Evolutionary conservation across 2,797 vertebrate species (phyloP), one percentile per base, ranked within the genome.

Genomic region (Euthynnus affinis): DNA sequence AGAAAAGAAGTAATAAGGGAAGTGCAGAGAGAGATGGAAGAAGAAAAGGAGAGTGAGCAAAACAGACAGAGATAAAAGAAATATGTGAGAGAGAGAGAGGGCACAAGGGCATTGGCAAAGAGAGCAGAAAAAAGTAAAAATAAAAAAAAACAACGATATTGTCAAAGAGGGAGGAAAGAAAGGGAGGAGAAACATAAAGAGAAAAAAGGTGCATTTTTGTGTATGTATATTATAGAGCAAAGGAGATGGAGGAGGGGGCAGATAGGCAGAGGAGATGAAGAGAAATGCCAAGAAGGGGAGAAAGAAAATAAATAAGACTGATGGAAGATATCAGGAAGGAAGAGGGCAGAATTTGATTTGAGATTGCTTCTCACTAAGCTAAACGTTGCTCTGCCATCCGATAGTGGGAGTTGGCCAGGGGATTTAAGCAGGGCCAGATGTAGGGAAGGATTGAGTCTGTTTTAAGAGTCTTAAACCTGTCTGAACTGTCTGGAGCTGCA

Each of bases 391-490:
- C 76, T 72, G 83, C 73, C 83, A 65, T 76, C 83, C 72, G 66
- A 74, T 68, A 61, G 83, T 77, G 70, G 84, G 84, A 86, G 82
- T 68, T 70, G 73, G 75, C 71, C 51, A 46, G 77, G 70, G 87
- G 89, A 89, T 91, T 92, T 91, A 89, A 85, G 66, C 20, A 8
- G 58, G 83, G 84, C 85, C 91, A 93, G 91, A 91, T 93, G 89
- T 76, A 92, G 76, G 64, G 78, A 87, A 76, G 91, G 91, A 85
- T 88, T 91, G 89, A 77, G 80, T 78, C 85, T 56, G 67, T 89
- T 92, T 91, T 93, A 90, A 93, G 92, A 91, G 85, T 88, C 90
- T 93, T 93, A 92, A 93, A 91, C 79, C 88, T 90, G 90, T 92
- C 88, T 91, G 81, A 89, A 88, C 80, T 78, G 91, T 91, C 87